Percentiles rank a stretch among this genome's conserved stretches.
Conservation (phyloP, 2,888 invertebrate genomes). For the Taenaris catops region DNA sequence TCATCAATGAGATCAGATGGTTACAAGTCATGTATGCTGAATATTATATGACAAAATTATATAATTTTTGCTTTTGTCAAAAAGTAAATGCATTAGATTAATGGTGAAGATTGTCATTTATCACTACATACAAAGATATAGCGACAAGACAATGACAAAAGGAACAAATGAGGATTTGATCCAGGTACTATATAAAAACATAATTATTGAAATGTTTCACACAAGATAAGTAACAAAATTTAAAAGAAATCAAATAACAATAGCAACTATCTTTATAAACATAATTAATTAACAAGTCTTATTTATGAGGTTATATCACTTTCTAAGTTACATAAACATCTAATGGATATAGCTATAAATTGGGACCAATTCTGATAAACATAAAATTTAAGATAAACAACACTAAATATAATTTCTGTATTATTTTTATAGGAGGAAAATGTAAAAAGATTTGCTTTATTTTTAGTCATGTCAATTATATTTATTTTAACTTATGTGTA, state of each 20-base stretch:
- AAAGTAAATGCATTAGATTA: slow-evolving; percentile 14
- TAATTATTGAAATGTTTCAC: background rate
- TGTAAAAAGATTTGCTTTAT: too few species aligned
- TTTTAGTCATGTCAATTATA: too few species aligned
- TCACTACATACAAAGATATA: slow-evolving; percentile 17
- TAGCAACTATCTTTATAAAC: slow-evolving; percentile 4
- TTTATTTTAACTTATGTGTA: too few species aligned
- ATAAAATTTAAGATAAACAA: too few species aligned
- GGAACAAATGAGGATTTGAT: background rate
- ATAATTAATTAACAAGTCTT: slow-evolving; percentile 16
- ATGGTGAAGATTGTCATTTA: slow-evolving; percentile 9
- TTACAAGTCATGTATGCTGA: slow-evolving; percentile 1
- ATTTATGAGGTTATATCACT: slow-evolving; percentile 13
- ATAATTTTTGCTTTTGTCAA: too few species aligned
- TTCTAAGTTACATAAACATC: slow-evolving; percentile 4
- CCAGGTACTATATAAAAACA: background rate
- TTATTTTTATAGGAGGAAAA: too few species aligned
- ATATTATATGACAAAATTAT: slow-evolving; percentile 2
- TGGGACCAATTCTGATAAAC: slow-evolving; percentile 18
- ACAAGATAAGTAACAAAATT: background rate
- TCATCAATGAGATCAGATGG: slow-evolving; percentile 14
- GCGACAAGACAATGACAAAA: slow-evolving; percentile 13
- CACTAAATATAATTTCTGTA: too few species aligned
- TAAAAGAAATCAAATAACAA: slow-evolving; percentile 8
- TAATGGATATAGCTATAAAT: slow-evolving; percentile 1